Percentiles rank a stretch among this genome's conserved stretches.
phyloP scores from a whole-genome alignment of 2,113 vertebrate genomes.

The Petroica traversi region DNA sequence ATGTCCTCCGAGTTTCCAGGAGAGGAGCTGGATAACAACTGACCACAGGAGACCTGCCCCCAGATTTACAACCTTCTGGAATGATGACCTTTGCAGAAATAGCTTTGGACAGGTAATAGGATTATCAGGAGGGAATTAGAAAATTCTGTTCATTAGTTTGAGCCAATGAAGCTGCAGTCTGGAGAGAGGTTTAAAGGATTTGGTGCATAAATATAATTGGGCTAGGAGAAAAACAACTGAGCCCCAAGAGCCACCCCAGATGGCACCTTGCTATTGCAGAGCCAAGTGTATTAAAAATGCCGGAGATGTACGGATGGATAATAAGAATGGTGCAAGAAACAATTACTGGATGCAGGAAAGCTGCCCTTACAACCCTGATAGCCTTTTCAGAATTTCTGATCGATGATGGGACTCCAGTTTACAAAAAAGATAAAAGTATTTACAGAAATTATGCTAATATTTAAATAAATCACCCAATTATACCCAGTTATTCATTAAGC shows the following conservation, averaged over 20 bases:
- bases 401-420: not conserved
- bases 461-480: not conserved
- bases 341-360: not conserved
- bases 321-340: not conserved
- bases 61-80: constrained; percentile 73
- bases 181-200: constrained; percentile 61
- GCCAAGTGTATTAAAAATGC: not conserved
- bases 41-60: constrained; percentile 71
- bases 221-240: constrained; percentile 19
- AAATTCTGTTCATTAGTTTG: constrained; percentile 72
- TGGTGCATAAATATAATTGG: constrained; percentile 51
- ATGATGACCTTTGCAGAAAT: constrained; percentile 83
- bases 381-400: not conserved
- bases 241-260: not conserved
- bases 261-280: not conserved
- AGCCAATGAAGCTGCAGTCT: constrained; percentile 48
- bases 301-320: not conserved
- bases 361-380: not conserved
- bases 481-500: not conserved
- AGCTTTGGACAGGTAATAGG: constrained; percentile 89
- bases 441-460: not conserved
- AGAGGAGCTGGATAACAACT: constrained; percentile 45
- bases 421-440: not conserved
- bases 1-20: constrained; percentile 63
- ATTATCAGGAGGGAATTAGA: constrained; percentile 87